These are phyloP conservation scores for Orestias chungarensis DNA, from an alignment of 2,797 vertebrate species.

Conservation along the genomic window DNA sequence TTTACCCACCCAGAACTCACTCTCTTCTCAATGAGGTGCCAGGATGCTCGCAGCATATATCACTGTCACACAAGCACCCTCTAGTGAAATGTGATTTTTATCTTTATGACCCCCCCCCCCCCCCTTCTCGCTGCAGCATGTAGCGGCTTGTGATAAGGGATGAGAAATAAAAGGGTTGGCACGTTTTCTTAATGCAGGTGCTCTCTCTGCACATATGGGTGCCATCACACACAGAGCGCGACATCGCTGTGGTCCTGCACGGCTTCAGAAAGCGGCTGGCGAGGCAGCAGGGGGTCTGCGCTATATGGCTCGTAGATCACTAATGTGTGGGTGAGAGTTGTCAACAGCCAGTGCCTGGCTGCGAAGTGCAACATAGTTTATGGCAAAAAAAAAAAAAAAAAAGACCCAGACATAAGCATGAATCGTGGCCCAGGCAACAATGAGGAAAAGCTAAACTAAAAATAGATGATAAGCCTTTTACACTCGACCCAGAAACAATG, in stretches of 20 bases:
- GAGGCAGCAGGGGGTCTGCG: slow-evolving; percentile 46
- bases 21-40: slow-evolving; percentile 72
- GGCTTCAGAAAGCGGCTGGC: slow-evolving; percentile 46
- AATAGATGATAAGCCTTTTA: slow-evolving; percentile 70
- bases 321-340: slow-evolving; percentile 73
- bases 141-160: slow-evolving; percentile 65
- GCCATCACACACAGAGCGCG: slow-evolving; percentile 50
- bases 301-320: slow-evolving; percentile 71
- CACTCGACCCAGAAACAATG: slow-evolving; percentile 70
- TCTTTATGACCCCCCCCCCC: slow-evolving; percentile 67
- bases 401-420: slow-evolving; percentile 56
- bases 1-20: slow-evolving; percentile 76
- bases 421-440: slow-evolving; percentile 71
- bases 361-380: slow-evolving; percentile 68
- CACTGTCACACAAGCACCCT: slow-evolving; percentile 76
- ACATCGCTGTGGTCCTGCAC: slow-evolving; percentile 50
- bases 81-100: slow-evolving; percentile 80
- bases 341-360: slow-evolving; percentile 65
- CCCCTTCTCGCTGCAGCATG: slow-evolving; percentile 38
- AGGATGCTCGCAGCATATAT: slow-evolving; percentile 70
- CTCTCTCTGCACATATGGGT: slow-evolving; percentile 54
- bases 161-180: slow-evolving; percentile 58
- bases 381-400: slow-evolving; percentile 58
- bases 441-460: slow-evolving; percentile 69
- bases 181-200: slow-evolving; percentile 64